phyloP scores from a whole-genome alignment of 1,140 invertebrate species.

The Eriosoma lanigerum region DNA sequence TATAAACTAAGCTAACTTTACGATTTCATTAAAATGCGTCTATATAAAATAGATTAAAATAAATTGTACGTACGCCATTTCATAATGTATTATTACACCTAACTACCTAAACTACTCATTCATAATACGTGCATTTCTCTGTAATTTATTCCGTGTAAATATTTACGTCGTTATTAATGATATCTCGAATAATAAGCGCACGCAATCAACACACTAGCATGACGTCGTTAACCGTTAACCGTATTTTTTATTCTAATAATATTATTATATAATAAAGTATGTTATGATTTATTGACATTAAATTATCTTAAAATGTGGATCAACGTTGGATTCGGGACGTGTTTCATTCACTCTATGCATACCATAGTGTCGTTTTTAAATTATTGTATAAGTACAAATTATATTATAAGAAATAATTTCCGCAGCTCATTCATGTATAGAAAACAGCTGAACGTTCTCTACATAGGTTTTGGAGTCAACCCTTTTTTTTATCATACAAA shows the following conservation, averaged over 20 bases:
- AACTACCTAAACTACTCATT: background rate
- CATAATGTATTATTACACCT: background rate
- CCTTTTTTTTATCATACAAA: slow-evolving; percentile 3
- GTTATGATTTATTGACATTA: slow-evolving; percentile 36
- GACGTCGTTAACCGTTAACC: slow-evolving; percentile 27
- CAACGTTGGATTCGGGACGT: slow-evolving; percentile 17
- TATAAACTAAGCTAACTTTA: no score
- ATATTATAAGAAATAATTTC: no score
- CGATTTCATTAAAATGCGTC: background rate
- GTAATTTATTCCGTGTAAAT: slow-evolving; percentile 10
- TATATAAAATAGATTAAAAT: background rate
- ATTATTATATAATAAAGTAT: background rate
- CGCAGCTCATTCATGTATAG: no score
- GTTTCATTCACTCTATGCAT: background rate
- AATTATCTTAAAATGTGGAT: slow-evolving; percentile 7
- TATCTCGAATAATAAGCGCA: slow-evolving; percentile 13
- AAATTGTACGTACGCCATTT: background rate
- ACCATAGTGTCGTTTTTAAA: background rate
- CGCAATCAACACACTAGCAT: background rate
- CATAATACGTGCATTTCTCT: background rate
- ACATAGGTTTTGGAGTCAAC: no score
- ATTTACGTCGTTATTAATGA: slow-evolving; percentile 24
- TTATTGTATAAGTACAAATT: no score
- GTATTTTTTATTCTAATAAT: slow-evolving; percentile 18
- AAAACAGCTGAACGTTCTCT: background rate